Evolutionary conservation across 2,888 invertebrate species (phyloP).

Genomic region (Cephus runcator): DNA sequence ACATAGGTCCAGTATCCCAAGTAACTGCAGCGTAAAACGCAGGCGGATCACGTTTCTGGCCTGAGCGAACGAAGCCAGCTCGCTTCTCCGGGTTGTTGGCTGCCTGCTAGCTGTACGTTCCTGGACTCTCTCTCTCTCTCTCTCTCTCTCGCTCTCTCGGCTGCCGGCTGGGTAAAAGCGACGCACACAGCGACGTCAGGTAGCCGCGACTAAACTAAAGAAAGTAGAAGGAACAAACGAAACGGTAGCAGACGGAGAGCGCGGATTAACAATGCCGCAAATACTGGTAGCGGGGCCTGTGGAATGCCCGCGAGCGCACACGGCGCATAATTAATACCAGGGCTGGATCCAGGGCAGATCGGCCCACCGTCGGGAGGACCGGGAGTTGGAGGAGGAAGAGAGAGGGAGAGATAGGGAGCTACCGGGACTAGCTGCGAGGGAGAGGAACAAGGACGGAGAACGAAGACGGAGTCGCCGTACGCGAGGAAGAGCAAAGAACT

Average conservation of each 20-base stretch:
- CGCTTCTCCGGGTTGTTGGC: background rate
- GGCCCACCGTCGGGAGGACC: constrained; percentile 24
- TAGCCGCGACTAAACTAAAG: background rate
- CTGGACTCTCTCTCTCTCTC: background rate
- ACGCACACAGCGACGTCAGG: background rate
- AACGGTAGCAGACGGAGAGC: constrained; percentile 59
- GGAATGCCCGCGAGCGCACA: constrained; percentile 62
- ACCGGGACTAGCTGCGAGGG: constrained; percentile 12
- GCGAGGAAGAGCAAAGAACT: constrained; percentile 34
- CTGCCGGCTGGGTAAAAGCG: background rate
- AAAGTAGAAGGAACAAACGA: constrained; percentile 37
- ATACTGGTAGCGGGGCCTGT: constrained; percentile 59
- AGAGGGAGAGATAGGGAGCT: constrained; percentile 11
- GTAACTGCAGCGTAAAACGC: constrained; percentile 18
- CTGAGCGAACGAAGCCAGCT: constrained; percentile 20
- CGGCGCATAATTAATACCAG: constrained; percentile 64
- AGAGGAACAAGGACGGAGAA: constrained; percentile 19
- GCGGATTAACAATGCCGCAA: constrained; percentile 64
- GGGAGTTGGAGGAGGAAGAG: constrained; percentile 22
- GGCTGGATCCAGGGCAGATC: constrained; percentile 7
- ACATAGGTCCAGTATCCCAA: background rate
- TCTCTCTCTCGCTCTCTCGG: no score
- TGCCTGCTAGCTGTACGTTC: background rate
- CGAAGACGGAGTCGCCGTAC: constrained; percentile 20
- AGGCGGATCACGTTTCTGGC: constrained; percentile 39